A percentile compares a stretch with the other conserved stretches of the same genome.
Conservation (phyloP, 2,797 vertebrate genomes). For the Hybognathus amarus region DNA sequence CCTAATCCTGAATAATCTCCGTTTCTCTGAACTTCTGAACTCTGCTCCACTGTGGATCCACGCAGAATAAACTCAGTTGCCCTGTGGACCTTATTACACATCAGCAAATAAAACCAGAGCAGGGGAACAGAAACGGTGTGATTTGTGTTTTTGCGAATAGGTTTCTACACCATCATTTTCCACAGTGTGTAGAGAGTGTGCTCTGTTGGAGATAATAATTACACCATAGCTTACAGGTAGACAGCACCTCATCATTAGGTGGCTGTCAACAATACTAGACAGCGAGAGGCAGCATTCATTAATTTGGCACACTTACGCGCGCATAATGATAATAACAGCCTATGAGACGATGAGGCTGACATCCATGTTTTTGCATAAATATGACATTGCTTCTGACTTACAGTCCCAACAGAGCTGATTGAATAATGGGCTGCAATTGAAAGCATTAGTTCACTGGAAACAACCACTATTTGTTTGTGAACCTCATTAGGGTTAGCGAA, state of each 20-base stretch:
- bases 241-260: conserved; percentile 53
- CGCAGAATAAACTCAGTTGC: conserved; percentile 11
- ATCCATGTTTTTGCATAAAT: conserved; percentile 59
- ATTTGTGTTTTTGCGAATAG: conserved; percentile 40
- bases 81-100: conserved; percentile 43
- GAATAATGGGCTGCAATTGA: conserved; percentile 48
- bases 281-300: conserved; percentile 52
- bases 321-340: conserved; percentile 58
- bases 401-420: conserved; percentile 52
- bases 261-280: conserved; percentile 48
- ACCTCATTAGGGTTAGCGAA: conserved; percentile 5
- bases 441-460: conserved; percentile 20
- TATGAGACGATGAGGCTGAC: conserved; percentile 49
- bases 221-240: conserved; percentile 60
- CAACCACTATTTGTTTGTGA: conserved; percentile 20
- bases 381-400: conserved; percentile 44
- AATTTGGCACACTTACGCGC: conserved; percentile 50
- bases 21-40: conserved; percentile 19
- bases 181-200: conserved; percentile 17
- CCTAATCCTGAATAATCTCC: background rate
- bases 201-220: conserved; percentile 53
- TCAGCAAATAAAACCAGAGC: conserved; percentile 37
- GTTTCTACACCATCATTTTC: conserved; percentile 43
- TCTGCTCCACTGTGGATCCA: conserved; percentile 2
- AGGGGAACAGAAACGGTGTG: conserved; percentile 20